Percentiles rank a stretch among this genome's conserved stretches.
Evolutionary conservation across 2,797 vertebrate genomes (phyloP).

Genomic region (Esox masquinongy): DNA sequence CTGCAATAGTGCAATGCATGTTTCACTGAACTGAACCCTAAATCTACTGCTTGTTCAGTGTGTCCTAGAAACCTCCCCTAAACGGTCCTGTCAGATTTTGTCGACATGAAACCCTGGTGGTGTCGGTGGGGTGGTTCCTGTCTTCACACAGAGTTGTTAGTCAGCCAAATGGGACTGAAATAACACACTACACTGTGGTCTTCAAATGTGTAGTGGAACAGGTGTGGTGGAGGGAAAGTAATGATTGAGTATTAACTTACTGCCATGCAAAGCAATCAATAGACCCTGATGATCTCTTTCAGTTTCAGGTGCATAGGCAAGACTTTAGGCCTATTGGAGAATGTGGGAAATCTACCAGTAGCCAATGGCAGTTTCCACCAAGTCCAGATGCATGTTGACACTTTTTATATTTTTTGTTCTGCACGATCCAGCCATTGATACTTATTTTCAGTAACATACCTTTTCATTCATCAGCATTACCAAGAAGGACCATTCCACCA

Average conservation of each 20-base stretch:
- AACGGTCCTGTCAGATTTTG: no score
- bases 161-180: no score
- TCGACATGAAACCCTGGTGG: neutral
- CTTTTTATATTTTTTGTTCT: neutral
- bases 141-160: no score
- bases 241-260: neutral
- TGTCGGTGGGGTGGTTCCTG: neutral
- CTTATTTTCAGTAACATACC: neutral
- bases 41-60: no score
- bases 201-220: neutral
- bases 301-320: no score
- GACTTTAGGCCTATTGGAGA: neutral
- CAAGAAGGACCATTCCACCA: neutral
- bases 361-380: no score
- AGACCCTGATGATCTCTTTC: neutral
- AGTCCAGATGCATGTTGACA: neutral
- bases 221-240: neutral
- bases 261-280: neutral
- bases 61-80: no score
- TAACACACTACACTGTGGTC: no score
- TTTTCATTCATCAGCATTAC: slow-evolving; percentile 46
- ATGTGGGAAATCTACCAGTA: no score
- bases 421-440: neutral
- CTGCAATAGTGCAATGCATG: no score
- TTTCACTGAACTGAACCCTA: no score